phyloP scores from a whole-genome alignment of 2,797 vertebrate species.

The Lithobates sylvaticus region DNA sequence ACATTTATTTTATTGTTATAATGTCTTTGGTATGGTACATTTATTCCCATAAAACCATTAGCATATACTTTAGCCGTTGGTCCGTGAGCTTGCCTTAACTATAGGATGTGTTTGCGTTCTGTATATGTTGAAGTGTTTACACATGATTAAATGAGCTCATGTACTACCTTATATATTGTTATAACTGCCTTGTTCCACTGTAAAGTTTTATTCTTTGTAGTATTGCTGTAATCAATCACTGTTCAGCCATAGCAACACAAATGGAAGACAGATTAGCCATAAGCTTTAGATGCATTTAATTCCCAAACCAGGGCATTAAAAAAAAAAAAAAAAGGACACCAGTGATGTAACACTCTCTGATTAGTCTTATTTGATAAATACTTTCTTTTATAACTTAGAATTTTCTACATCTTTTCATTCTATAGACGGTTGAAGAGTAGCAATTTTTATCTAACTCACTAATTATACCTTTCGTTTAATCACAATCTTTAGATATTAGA shows the following conservation, averaged over 20 bases:
- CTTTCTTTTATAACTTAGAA: not conserved
- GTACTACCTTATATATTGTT: not conserved
- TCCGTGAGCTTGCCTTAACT: not conserved
- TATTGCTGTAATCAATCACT: constrained; percentile 18
- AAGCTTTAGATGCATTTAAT: not conserved
- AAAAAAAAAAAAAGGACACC: not conserved
- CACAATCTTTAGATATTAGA: not conserved
- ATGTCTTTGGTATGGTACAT: no score
- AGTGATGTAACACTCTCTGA: not conserved
- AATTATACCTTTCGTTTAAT: constrained; percentile 4
- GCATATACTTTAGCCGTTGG: not conserved
- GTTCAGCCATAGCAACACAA: not conserved
- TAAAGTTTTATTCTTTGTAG: not conserved
- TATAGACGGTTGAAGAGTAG: not conserved
- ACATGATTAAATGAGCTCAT: not conserved
- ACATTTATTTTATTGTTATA: no score
- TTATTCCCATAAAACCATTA: no score
- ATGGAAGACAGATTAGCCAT: not conserved
- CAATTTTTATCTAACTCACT: not conserved
- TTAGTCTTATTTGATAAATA: not conserved
- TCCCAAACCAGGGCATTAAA: not conserved
- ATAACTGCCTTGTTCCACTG: constrained; percentile 9
- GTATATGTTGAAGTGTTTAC: not conserved
- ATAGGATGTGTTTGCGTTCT: not conserved
- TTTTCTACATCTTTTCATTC: not conserved